Base-by-base conservation (phyloP, 1,140 invertebrate species). In the Rhynchophorus ferrugineus region DNA sequence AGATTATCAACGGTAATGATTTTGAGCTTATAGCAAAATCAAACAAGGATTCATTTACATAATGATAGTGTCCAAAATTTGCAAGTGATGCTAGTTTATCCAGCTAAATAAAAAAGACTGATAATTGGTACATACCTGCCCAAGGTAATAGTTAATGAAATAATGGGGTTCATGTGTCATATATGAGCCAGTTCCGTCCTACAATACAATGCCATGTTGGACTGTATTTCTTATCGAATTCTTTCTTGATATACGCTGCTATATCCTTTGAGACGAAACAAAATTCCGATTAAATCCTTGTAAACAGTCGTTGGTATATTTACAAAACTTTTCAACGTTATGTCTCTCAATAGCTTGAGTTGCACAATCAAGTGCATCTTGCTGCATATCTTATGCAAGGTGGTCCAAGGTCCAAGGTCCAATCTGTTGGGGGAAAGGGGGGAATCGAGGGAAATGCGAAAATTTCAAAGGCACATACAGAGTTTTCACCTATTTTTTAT, bases 341-440 rank as follows among this genome's bases (percentile, higher is more conserved):
- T 94, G 99, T 69, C 99, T 98, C 73, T 99, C 96, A 49, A 99
- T 78, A 3, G 96, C 95, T 68, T 98, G 94, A 44, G 95, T 98
- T 52, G 96, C 95, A 73, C 93, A 96, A 70, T 99, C 96, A 5
- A 99, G 94, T 59, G 96, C 95, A 77, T 99, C 95, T 71, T 98
- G 95, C 80, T 99, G 96, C 96, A 99, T 99, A 73, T 99, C 96
- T 74, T 99, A n/a, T n/a, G n/a, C n/a, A n/a, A n/a, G n/a, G n/a
- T n/a, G n/a, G n/a, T n/a, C n/a, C n/a, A n/a, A n/a, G n/a, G n/a
- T n/a, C n/a, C n/a, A n/a, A n/a, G n/a, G n/a, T n/a, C n/a, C n/a
- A n/a, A n/a, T n/a, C n/a, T n/a, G n/a, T n/a, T n/a, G n/a, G n/a
- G n/a, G n/a, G n/a, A n/a, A n/a, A n/a, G n/a, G n/a, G n/a, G n/a